Base-by-base conservation (phyloP, 2,113 vertebrate genomes). In the Spheniscus mendiculus region DNA sequence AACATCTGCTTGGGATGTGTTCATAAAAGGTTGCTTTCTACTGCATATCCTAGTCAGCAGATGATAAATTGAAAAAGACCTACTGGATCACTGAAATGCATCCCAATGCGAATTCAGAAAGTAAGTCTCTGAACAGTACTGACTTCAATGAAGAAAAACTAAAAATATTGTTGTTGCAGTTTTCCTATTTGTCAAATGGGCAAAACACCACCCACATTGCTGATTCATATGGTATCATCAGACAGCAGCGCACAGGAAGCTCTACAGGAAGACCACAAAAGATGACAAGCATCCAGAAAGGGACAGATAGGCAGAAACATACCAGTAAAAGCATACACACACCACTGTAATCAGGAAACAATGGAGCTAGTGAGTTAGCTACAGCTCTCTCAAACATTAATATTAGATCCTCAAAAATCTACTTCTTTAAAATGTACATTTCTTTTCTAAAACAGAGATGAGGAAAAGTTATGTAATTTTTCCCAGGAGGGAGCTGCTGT, bases 261-360 rank as follows among this genome's bases (percentile, higher is more conserved):
- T 73, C 95, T 74, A 83, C 67, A 96, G 87, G 93, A 98, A 97
- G 85, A 87, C 86, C 81, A 91, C 95, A 97, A 83, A 63, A 88
- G 81, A 94, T 72, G 90, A 96, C 6, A 1, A 72, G 83, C 2
- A 7, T 82, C 77, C 93, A 87, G 73, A 95, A 81, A 78, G 53
- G 62, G 87, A 87, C 55, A 84, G 83, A 93, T 16, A 86, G 84
- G 49, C 83, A 96, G 69, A 52, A 76, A 85, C 18, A 70, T 6
- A 93, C 44, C 36, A 91, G 38, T 27, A 90, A 81, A 59, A 87
- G 36, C 53, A 55, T 2, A 86, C 66, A 89, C 23, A 53, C 81
- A 29, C 66, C 65, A 90, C 61, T 76, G 76, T 85, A 86, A 91
- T 40, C 38, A 72, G 81, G 74, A 84, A 90, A 80, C 5, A 0